Conservation (phyloP, 2,888 invertebrate genomes). For the Pinctada fucata region DNA sequence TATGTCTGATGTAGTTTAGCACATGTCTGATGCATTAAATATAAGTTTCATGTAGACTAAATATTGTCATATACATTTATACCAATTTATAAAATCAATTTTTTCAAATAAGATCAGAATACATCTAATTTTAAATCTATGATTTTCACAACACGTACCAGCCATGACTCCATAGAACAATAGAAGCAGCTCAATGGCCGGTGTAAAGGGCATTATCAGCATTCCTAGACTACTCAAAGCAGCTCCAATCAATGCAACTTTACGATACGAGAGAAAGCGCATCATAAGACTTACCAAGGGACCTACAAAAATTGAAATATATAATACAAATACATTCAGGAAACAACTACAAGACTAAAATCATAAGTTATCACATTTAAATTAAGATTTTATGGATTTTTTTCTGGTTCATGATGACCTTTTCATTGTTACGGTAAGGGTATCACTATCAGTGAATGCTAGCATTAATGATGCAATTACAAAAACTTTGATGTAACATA, state of each 20-base stretch:
- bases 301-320: conserved; percentile 45
- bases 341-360: background rate
- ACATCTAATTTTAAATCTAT: background rate
- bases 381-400: background rate
- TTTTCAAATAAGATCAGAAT: no score
- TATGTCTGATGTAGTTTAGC: no score
- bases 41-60: no score
- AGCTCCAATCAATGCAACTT: conserved; percentile 56
- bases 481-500: no score
- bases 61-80: no score
- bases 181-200: conserved; percentile 51
- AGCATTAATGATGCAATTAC: no score
- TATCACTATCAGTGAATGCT: no score
- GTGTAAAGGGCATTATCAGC: conserved; percentile 53
- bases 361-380: background rate
- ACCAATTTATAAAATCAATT: no score
- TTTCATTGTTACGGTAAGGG: no score
- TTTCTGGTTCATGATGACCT: no score
- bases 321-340: background rate
- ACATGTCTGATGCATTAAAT: no score
- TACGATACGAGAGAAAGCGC: conserved; percentile 53
- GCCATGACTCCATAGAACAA: conserved; percentile 56
- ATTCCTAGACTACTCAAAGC: conserved; percentile 51
- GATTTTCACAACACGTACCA: conserved; percentile 46
- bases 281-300: conserved; percentile 60